A percentile compares a stretch with the other conserved stretches of the same genome.
Conservation (phyloP, 2,888 invertebrate genomes). For the Lottia gigantea region DNA sequence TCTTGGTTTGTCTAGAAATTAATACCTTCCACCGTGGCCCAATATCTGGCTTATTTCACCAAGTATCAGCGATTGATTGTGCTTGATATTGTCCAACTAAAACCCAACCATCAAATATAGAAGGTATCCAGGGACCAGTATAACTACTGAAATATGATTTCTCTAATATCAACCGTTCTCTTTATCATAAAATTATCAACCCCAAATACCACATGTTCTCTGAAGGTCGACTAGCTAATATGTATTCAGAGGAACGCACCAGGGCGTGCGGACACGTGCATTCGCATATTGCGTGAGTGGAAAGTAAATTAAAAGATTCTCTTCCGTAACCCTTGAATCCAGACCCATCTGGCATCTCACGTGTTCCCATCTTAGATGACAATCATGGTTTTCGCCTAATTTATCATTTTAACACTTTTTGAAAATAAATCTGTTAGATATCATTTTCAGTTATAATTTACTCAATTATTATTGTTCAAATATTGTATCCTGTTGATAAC, state of each 20-base stretch:
- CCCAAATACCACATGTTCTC: slow-evolving; percentile 19
- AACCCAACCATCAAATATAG: no score
- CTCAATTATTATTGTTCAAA: no score
- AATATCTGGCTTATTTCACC: slow-evolving; percentile 25
- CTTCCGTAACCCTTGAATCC: neutral
- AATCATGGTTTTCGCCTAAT: slow-evolving; percentile 3
- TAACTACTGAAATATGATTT: no score
- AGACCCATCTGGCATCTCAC: slow-evolving; percentile 4
- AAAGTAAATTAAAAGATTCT: slow-evolving; percentile 17
- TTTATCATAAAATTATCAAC: slow-evolving; percentile 14
- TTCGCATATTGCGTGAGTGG: slow-evolving; percentile 25
- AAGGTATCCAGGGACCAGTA: no score
- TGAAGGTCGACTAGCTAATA: slow-evolving; percentile 21
- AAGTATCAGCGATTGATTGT: neutral
- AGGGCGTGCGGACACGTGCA: slow-evolving; percentile 29
- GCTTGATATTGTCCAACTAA: no score
- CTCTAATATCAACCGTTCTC: slow-evolving; percentile 9
- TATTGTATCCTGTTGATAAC: no score
- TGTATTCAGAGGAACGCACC: slow-evolving; percentile 30
- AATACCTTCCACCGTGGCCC: slow-evolving; percentile 23
- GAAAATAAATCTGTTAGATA: no score
- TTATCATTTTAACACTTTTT: neutral
- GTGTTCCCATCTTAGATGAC: neutral
- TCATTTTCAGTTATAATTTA: no score
- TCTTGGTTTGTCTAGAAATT: slow-evolving; percentile 21